Base-by-base conservation (phyloP, 1,140 invertebrate species). In the Drosophila jambulina region DNA sequence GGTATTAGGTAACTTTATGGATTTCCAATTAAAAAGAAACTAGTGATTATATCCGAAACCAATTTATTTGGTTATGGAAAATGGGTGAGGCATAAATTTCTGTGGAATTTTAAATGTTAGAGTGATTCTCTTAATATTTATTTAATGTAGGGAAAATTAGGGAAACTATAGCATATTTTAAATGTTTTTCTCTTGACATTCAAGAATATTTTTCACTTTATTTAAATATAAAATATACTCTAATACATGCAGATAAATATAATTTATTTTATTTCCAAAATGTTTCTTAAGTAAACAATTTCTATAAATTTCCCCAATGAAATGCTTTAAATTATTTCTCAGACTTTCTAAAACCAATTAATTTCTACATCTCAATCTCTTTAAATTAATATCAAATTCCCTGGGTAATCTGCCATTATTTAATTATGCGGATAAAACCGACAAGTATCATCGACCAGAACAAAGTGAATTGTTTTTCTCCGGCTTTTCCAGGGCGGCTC, bases 381-480 rank as follows among this genome's bases (percentile, higher is more conserved):
- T 23, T 23, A 21, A 69, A 53, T 69, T 53, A 67, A 27, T 42
- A 46, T 45, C 12, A 36, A 54, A 54, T 54, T 68, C 38, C 21
- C 29, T 27, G 34, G 9, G 36, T 43, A 53, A 53, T 67, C 48
- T 27, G 4, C 13, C n/a, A 36, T 38, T 70, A 54, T 68, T 45
- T 56, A 70, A 70, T 70, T 70, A 54, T 54, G 34, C 23, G 53
- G 34, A 54, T 54, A 54, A 54, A 54, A 23, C 67, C 48, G 17
- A 25, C 10, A 19, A 51, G 27, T 68, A 69, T 69, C 61, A 69
- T 67, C 29, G 62, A 69, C 34, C 19, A 21, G 34, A 70, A 36
- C 48, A 54, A 68, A 70, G 62, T 56, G 62, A 70, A 70, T 70
- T 68, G 62, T 49, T 68, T 70, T 70, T 63, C 36, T 34, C 27